A percentile compares a stretch with the other conserved stretches of the same genome.
phyloP scores from a whole-genome alignment of 2,888 invertebrate species.

The Oscheius sp. region DNA sequence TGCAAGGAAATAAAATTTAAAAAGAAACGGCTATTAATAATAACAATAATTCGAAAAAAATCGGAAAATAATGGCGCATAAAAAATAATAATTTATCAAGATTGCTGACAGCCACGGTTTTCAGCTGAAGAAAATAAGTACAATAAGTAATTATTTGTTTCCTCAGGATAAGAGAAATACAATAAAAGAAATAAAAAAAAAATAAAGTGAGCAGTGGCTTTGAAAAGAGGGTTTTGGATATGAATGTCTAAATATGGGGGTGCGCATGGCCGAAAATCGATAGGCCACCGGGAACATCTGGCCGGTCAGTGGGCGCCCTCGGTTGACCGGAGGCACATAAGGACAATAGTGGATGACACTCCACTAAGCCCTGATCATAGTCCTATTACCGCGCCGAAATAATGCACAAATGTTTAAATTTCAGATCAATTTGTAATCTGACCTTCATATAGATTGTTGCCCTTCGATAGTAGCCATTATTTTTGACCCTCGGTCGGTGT shows the following conservation, averaged over 20 bases:
- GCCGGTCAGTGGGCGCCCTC: constrained; percentile 20
- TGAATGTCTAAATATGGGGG: constrained; percentile 30
- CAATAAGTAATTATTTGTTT: too few species aligned
- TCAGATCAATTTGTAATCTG: background rate
- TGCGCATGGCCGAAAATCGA: constrained; percentile 26
- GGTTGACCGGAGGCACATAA: constrained; percentile 19
- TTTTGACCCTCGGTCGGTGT: constrained; percentile 1
- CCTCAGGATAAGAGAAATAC: too few species aligned
- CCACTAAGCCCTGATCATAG: background rate
- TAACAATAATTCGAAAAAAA: too few species aligned
- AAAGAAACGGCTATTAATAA: too few species aligned
- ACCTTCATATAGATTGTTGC: background rate
- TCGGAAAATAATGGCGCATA: too few species aligned
- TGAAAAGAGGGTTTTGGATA: constrained; percentile 22
- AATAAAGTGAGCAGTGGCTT: constrained; percentile 10
- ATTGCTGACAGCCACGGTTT: too few species aligned
- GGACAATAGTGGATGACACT: constrained; percentile 10
- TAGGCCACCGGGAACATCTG: constrained; percentile 23
- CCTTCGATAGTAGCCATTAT: background rate
- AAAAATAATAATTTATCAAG: too few species aligned
- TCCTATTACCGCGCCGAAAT: background rate
- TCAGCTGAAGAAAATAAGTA: too few species aligned
- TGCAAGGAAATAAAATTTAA: too few species aligned
- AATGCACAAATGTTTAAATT: background rate
- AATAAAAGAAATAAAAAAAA: constrained; percentile 1